phyloP scores from a whole-genome alignment of 1,140 invertebrate species.

The Aphelenchoides besseyi region DNA sequence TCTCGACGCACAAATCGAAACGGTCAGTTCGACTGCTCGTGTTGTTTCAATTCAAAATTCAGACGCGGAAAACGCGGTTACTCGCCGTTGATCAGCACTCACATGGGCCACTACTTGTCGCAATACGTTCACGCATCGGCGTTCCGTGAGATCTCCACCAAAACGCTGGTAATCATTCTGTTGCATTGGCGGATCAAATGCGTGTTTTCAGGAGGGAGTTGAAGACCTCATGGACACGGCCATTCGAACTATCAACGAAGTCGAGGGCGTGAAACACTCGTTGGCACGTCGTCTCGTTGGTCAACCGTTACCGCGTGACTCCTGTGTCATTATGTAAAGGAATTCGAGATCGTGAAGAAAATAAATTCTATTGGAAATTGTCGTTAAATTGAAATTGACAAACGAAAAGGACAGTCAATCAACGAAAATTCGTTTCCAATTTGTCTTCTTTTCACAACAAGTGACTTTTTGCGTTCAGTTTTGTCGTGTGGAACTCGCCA shows the following conservation, averaged over 20 bases:
- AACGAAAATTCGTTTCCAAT: no score
- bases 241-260: slow-evolving; percentile 1
- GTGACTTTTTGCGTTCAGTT: no score
- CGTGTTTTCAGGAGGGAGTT: slow-evolving; percentile 13
- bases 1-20: neutral
- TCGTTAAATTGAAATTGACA: no score
- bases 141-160: slow-evolving; percentile 16
- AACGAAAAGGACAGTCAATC: no score
- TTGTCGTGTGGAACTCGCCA: no score
- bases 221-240: slow-evolving; percentile 1
- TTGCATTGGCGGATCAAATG: neutral
- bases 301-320: slow-evolving; percentile 6
- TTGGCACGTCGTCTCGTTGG: slow-evolving; percentile 5
- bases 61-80: neutral
- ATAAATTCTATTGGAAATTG: neutral
- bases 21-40: neutral
- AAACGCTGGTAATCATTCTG: slow-evolving; percentile 16
- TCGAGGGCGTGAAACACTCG: slow-evolving; percentile 9
- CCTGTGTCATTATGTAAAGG: slow-evolving; percentile 2
- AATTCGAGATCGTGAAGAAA: neutral
- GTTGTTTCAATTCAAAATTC: neutral
- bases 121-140: slow-evolving; percentile 3
- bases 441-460: no score
- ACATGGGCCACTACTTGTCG: slow-evolving; percentile 14
- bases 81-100: neutral